These are phyloP conservation scores for Epiblema foenella DNA, from an alignment of 2,888 invertebrate species.

Conservation along the genomic window DNA sequence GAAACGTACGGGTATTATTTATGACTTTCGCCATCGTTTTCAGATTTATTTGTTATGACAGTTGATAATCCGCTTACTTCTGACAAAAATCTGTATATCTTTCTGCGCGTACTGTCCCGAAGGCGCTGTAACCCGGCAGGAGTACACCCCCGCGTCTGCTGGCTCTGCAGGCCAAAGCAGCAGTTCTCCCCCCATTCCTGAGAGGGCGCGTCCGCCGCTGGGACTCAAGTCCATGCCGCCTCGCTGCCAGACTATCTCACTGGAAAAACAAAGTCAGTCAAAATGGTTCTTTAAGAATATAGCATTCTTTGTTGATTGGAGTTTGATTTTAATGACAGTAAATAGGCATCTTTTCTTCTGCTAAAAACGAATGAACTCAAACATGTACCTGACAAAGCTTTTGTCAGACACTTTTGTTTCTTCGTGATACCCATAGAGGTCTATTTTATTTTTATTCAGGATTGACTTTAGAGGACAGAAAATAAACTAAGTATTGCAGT, in stretches of 20 bases:
- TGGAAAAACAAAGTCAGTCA: conserved; percentile 47
- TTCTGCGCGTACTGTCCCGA: conserved; percentile 90
- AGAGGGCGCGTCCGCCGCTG: conserved; percentile 61
- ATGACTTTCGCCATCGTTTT: no score
- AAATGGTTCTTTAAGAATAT: neutral
- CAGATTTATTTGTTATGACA: neutral
- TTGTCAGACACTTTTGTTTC: no score
- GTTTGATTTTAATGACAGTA: neutral
- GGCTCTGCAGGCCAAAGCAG: conserved; percentile 83
- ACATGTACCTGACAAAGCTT: no score
- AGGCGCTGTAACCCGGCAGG: conserved; percentile 90
- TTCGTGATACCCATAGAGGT: no score
- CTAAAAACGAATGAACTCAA: neutral
- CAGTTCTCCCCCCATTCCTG: conserved; percentile 67
- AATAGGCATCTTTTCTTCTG: neutral
- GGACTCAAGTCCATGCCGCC: conserved; percentile 67
- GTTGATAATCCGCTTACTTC: conserved; percentile 83
- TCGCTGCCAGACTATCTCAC: conserved; percentile 78
- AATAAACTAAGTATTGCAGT: no score
- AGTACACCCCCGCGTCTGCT: conserved; percentile 91
- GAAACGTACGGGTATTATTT: no score
- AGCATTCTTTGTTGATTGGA: neutral
- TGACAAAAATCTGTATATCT: conserved; percentile 89
- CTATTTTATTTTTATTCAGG: no score
- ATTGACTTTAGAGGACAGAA: no score